Base-by-base conservation (phyloP, 2,797 vertebrate species). In the Eutrigla gurnardus region DNA sequence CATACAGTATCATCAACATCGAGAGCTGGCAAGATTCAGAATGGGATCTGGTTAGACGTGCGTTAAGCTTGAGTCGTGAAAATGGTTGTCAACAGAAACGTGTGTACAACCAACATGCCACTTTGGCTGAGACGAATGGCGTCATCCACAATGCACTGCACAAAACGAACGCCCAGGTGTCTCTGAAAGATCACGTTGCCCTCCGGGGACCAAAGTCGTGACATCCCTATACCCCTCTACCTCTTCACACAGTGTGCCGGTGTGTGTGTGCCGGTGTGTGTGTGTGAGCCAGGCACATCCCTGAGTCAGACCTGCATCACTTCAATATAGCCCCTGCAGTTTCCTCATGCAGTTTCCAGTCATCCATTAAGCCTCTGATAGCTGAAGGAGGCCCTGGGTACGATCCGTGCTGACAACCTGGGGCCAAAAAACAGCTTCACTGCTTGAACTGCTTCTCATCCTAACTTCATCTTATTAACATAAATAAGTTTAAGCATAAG, bases 321-420 rank as follows among this genome's bases (percentile, higher is more conserved):
- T 85, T 80, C 47, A 55, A 15, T 43, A 18, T 18, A 63, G 71
- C 18, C 40, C 58, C 76, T 73, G 70, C 78, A 78, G 68, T 82
- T 83, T 86, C 73, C 65, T 25, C 25, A 25, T 25, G 25, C 71
- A 67, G 84, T 49, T 25, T 25, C 81, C 75, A 81, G 77, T 55
- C 83, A 81, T 85, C 87, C 74, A 88, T 88, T 82, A 87, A 73
- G 78, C 68, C 57, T 81, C n/a, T 81, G 87, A 88, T 86, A 82
- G 74, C 75, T 71, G 74, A 66, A 78, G 33, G 63, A 76, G 67
- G 76, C 77, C 65, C 43, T 79, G 55, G 62, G 71, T 73, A 84
- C 83, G 77, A 50, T 70, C 57, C 75, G 71, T 83, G 36, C 80
- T 49, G 73, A 83, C 58, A 59, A 50, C 67, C 54, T 43, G 55